phyloP scores from a whole-genome alignment of 2,797 vertebrate species.

The Cetoscarus ocellatus region DNA sequence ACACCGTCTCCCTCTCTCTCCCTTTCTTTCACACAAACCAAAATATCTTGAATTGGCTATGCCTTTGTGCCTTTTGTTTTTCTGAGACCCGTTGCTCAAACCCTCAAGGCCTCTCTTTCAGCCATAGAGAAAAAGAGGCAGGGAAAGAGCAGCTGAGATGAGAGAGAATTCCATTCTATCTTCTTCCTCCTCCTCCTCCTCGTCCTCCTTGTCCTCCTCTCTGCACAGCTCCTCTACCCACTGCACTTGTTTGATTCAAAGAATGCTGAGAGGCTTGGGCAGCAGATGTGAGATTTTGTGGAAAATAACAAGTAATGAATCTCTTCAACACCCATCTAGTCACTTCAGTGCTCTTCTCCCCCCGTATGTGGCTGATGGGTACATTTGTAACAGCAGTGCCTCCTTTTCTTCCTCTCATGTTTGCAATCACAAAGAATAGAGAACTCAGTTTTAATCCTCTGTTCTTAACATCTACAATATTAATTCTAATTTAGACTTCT shows the following conservation, averaged over 20 bases:
- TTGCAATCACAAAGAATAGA: slow-evolving; percentile 7
- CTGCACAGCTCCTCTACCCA: slow-evolving; percentile 29
- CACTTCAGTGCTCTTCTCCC: slow-evolving; percentile 23
- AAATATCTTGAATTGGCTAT: slow-evolving; percentile 53
- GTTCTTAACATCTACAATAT: neutral
- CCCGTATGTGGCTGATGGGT: slow-evolving; percentile 22
- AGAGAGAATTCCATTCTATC: slow-evolving; percentile 30
- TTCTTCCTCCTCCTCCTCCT: slow-evolving; percentile 9
- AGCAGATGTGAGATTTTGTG: slow-evolving; percentile 56
- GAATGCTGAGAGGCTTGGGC: slow-evolving; percentile 35
- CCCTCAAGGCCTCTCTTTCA: slow-evolving; percentile 51
- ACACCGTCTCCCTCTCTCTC: slow-evolving; percentile 3
- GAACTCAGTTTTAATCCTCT: neutral
- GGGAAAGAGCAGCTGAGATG: slow-evolving; percentile 58
- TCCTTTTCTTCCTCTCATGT: slow-evolving; percentile 15
- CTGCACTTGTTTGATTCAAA: slow-evolving; percentile 55
- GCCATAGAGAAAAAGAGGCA: slow-evolving; percentile 46
- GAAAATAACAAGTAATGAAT: slow-evolving; percentile 59
- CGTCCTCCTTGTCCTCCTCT: slow-evolving; percentile 28
- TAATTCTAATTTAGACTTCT: neutral
- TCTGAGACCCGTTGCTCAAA: slow-evolving; percentile 38
- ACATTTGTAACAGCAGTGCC: slow-evolving; percentile 38
- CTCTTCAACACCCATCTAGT: slow-evolving; percentile 37
- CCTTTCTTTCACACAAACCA: slow-evolving; percentile 25
- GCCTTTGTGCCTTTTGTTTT: slow-evolving; percentile 42